A percentile compares a stretch with the other conserved stretches of the same genome.
phyloP scores from a whole-genome alignment of 2,797 vertebrate genomes.

The Poeciliopsis infans region DNA sequence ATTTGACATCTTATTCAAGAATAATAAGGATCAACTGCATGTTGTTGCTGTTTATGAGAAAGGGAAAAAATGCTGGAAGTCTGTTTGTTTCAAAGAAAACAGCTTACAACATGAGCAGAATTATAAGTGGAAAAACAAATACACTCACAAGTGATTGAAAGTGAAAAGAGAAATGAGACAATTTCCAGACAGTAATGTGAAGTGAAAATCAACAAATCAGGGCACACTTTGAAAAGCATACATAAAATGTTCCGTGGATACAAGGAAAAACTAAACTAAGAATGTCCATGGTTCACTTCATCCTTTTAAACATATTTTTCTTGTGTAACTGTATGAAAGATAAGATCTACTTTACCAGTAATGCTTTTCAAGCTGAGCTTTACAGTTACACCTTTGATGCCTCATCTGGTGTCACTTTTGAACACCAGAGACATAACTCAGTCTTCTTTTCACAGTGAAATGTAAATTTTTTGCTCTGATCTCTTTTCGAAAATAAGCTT shows the following conservation, averaged over 20 bases:
- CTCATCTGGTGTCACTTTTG: not conserved
- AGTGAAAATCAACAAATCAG: not conserved
- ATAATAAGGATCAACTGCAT: constrained; percentile 30
- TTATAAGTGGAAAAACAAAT: not conserved
- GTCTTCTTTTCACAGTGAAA: not conserved
- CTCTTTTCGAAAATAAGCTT: not conserved
- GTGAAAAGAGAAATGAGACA: not conserved
- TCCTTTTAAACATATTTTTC: not conserved
- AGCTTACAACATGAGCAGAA: constrained; percentile 11
- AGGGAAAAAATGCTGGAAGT: not conserved
- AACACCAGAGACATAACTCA: not conserved
- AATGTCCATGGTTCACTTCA: not conserved
- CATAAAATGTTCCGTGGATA: not conserved
- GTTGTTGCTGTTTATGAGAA: constrained; percentile 17
- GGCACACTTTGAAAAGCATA: not conserved
- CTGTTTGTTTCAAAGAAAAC: constrained; percentile 20
- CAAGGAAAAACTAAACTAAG: not conserved
- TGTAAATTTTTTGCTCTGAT: not conserved
- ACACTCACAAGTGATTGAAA: not conserved
- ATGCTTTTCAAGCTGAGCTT: not conserved
- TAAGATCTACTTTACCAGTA: not conserved
- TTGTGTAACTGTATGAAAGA: not conserved
- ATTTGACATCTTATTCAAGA: constrained; percentile 13
- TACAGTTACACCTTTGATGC: not conserved
- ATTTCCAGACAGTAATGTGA: constrained; percentile 3